Conservation (phyloP, 1,140 invertebrate genomes). For the Bathynomus jamesi region DNA sequence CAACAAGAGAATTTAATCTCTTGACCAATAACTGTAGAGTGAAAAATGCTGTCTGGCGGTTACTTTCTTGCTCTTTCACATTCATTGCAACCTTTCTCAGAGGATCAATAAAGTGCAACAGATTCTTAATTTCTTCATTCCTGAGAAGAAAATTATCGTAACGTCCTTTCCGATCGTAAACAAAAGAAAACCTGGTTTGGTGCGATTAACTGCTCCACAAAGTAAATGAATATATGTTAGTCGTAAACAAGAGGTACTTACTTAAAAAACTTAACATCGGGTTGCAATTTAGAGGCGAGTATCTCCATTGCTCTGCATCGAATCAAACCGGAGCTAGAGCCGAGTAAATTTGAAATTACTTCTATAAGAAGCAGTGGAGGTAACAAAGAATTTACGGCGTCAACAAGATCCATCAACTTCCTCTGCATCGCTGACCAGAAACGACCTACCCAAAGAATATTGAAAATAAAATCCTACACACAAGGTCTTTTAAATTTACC, state of each 20-base stretch:
- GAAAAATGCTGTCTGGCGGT: neutral
- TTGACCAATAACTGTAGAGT: neutral
- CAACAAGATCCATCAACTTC: conserved; percentile 32
- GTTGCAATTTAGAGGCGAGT: conserved; percentile 66
- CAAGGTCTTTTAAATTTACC: too few species aligned
- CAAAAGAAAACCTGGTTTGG: too few species aligned
- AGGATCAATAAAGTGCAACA: neutral
- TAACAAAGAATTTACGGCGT: conserved; percentile 60
- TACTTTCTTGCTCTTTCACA: neutral
- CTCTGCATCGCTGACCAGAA: conserved; percentile 24
- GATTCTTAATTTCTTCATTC: neutral
- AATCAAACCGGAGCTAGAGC: conserved; percentile 59
- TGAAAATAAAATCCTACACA: neutral
- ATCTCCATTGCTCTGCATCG: conserved; percentile 73
- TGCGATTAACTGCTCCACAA: too few species aligned
- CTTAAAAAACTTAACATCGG: conserved; percentile 50
- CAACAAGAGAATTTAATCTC: neutral
- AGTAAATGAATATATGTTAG: too few species aligned
- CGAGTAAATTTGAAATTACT: conserved; percentile 61
- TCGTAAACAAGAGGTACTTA: too few species aligned
- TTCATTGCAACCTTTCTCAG: neutral
- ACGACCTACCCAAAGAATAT: conserved; percentile 9
- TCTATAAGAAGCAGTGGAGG: conserved; percentile 65
- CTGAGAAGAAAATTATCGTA: too few species aligned
- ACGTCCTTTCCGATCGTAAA: too few species aligned